These are phyloP conservation scores for Heteromormyrus szaboi DNA, from an alignment of 2,797 vertebrate species.

Conservation along the genomic window DNA sequence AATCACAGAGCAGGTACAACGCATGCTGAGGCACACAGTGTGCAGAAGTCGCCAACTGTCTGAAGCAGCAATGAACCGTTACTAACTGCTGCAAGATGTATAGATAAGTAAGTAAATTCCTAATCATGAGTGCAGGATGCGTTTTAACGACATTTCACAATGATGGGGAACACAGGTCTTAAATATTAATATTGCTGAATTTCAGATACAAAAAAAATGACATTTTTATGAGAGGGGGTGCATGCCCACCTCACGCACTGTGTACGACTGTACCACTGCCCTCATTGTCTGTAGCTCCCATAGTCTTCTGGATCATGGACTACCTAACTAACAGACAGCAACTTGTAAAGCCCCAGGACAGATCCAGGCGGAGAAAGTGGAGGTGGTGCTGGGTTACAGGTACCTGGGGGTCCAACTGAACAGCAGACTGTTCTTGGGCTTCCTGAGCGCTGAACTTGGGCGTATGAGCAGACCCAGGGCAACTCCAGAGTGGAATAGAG, in stretches of 20 bases:
- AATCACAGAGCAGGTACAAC: not conserved
- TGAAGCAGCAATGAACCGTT: not conserved
- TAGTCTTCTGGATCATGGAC: not conserved
- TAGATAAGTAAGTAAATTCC: not conserved
- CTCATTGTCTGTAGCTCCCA: not conserved
- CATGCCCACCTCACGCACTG: not conserved
- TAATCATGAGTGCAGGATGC: not conserved
- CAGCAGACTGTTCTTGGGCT: not conserved
- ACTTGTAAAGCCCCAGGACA: not conserved
- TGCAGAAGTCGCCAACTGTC: not conserved
- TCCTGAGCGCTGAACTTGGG: not conserved
- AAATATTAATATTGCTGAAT: not conserved
- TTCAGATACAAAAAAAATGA: not conserved
- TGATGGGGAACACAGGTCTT: not conserved
- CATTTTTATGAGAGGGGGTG: not conserved
- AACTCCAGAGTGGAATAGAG: not conserved
- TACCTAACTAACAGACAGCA: not conserved
- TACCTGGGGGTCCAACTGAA: not conserved
- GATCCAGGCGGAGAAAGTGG: not conserved
- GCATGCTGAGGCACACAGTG: not conserved
- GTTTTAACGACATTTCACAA: not conserved
- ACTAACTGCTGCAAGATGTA: not conserved
- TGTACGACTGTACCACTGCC: not conserved
- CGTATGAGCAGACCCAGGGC: not conserved
- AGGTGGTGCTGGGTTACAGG: not conserved